Percentiles rank a stretch among this genome's conserved stretches.
These are phyloP conservation scores for Tenualosa ilisha DNA, from an alignment of 2,797 vertebrate species.

Conservation along the genomic window DNA sequence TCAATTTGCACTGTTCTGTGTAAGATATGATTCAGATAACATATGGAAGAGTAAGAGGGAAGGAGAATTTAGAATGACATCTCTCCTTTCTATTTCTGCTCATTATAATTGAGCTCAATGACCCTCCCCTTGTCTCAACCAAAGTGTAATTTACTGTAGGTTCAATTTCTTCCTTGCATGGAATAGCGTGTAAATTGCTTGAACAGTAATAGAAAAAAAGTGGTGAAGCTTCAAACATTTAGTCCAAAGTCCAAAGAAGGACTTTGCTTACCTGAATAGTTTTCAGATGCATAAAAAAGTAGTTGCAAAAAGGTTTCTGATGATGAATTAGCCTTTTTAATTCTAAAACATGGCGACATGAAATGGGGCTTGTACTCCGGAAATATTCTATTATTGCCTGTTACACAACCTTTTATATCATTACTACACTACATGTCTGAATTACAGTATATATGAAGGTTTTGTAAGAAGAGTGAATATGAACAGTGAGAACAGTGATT, in stretches of 20 bases:
- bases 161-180: neutral
- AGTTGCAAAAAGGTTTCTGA: neutral
- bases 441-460: neutral
- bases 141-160: no score
- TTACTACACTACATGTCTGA: no score
- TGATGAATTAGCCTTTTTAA: neutral
- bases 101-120: no score
- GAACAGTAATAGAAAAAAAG: neutral
- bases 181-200: neutral
- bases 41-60: no score
- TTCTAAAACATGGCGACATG: neutral
- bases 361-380: neutral
- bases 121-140: no score
- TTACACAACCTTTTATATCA: no score
- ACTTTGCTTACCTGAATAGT: neutral
- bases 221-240: neutral
- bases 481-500: neutral
- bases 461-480: no score
- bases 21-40: neutral
- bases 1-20: neutral
- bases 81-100: no score
- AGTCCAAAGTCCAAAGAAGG: neutral
- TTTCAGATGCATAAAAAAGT: neutral
- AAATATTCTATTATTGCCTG: no score
- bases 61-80: no score